Conservation (phyloP, 2,797 vertebrate genomes). For the Kryptolebias ocellatus region DNA sequence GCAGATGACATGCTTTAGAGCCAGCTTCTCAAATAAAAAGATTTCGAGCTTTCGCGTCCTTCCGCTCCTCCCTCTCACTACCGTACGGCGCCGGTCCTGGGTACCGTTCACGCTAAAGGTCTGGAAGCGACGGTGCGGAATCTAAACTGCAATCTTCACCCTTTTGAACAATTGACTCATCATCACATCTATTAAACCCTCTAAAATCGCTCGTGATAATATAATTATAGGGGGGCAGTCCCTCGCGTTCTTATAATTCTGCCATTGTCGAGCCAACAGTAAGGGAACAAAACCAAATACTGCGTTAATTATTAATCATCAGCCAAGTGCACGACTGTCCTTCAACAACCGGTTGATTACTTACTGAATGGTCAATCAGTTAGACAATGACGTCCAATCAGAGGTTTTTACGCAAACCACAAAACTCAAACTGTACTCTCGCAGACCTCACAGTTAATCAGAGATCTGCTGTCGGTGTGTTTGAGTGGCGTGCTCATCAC, state of each 20-base stretch:
- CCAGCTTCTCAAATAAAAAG: constrained; percentile 19
- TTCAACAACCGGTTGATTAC: constrained; percentile 43
- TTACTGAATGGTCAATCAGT: constrained; percentile 40
- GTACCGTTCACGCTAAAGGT: constrained; percentile 3
- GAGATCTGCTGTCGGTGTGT: too few relatives aligned
- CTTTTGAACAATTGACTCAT: neutral
- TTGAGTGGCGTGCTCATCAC: neutral
- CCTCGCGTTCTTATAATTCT: neutral
- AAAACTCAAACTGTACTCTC: neutral
- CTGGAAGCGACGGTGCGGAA: neutral
- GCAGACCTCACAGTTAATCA: too few relatives aligned
- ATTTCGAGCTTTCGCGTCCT: constrained; percentile 24
- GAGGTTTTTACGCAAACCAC: constrained; percentile 19
- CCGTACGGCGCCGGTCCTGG: neutral
- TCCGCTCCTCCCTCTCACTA: neutral
- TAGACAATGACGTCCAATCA: constrained; percentile 34
- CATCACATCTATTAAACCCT: neutral
- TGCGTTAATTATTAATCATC: constrained; percentile 18
- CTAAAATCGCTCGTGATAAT: constrained; percentile 15
- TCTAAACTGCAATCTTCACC: neutral
- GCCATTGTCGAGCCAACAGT: constrained; percentile 13
- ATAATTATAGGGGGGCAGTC: neutral
- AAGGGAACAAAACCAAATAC: constrained; percentile 5
- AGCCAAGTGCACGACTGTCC: constrained; percentile 12
- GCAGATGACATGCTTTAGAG: constrained; percentile 32